A percentile compares a stretch with the other conserved stretches of the same genome.
phyloP scores from a whole-genome alignment of 1,140 invertebrate species.

The Drosophila carrolli region DNA sequence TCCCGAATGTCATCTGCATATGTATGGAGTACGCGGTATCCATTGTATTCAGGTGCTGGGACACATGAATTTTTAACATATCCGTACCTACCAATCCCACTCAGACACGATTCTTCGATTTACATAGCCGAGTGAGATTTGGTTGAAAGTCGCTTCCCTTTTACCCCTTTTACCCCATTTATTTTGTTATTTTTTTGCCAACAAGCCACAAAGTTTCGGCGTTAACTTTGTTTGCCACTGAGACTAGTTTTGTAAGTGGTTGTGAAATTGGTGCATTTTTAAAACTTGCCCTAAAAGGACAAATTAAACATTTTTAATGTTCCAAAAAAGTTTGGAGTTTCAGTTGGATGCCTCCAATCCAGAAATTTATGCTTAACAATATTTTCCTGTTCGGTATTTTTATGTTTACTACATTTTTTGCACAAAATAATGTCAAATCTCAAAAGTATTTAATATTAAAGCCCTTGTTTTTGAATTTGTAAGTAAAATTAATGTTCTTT shows the following conservation, averaged over 20 bases:
- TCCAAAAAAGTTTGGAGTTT: background rate
- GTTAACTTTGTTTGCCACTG: constrained; percentile 10
- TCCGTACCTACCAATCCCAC: constrained; percentile 5
- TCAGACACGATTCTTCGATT: constrained; percentile 71
- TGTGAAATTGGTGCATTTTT: background rate
- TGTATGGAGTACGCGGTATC: constrained; percentile 27
- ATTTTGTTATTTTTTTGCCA: background rate
- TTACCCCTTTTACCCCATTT: background rate
- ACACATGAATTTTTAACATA: constrained; percentile 57
- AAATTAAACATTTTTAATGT: background rate
- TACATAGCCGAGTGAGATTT: constrained; percentile 59
- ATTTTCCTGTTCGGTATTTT: background rate
- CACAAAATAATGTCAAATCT: too few relatives aligned
- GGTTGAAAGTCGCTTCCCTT: constrained; percentile 18
- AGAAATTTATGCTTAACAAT: background rate
- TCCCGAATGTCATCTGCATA: constrained; percentile 44
- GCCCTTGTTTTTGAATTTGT: too few relatives aligned
- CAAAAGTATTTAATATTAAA: background rate
- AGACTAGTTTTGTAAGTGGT: constrained; percentile 7
- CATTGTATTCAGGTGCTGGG: constrained; percentile 26
- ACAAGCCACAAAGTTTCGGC: constrained; percentile 22
- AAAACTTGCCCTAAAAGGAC: background rate
- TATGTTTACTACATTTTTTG: too few relatives aligned
- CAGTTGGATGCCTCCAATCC: background rate
- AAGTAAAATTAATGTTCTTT: background rate